Conservation (phyloP, 2,113 vertebrate genomes). For the Dermatemys mawii region DNA sequence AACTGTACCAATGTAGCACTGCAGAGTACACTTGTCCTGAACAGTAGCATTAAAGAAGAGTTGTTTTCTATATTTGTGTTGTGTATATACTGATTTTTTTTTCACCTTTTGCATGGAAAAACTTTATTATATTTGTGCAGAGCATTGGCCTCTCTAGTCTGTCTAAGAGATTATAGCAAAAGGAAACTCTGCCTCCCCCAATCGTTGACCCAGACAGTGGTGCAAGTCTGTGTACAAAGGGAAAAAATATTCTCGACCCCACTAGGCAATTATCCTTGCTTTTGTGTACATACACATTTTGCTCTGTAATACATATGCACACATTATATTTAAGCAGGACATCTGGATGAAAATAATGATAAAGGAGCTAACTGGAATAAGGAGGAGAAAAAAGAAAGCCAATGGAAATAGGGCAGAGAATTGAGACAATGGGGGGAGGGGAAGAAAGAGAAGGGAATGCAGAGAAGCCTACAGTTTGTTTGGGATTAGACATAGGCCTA, state of each 20-base stretch:
- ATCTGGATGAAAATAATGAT: rapidly evolving
- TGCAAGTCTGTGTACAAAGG: background rate
- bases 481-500: background rate
- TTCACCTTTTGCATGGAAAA: background rate
- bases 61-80: background rate
- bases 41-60: too few species aligned
- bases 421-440: background rate
- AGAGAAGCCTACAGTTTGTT: background rate
- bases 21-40: too few species aligned
- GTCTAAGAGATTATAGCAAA: background rate
- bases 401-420: background rate
- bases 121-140: background rate
- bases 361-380: background rate
- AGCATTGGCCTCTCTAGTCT: background rate
- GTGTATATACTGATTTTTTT: background rate
- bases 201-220: background rate
- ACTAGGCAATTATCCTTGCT: too few species aligned
- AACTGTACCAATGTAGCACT: too few species aligned
- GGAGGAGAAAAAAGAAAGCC: rapidly evolving
- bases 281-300: rapidly evolving
- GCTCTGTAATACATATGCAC: background rate
- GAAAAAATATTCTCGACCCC: background rate
- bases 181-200: background rate
- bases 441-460: background rate
- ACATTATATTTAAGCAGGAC: background rate